These are phyloP conservation scores for Idaea aversata DNA, from an alignment of 2,888 invertebrate genomes.

Conservation along the genomic window DNA sequence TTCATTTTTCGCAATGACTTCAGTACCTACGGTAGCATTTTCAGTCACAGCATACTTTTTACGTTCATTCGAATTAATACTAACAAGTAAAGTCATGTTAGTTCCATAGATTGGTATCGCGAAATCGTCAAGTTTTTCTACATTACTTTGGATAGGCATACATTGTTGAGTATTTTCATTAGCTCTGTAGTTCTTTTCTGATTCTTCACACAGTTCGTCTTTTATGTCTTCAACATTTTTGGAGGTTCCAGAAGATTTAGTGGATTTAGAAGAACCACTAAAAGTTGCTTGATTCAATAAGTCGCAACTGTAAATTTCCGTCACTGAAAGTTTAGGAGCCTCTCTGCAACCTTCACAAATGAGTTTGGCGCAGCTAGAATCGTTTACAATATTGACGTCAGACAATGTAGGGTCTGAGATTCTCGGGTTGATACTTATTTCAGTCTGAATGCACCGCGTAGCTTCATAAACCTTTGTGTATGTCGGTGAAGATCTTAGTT, in stretches of 20 bases:
- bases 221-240: slow-evolving; percentile 16
- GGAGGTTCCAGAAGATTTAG: slow-evolving; percentile 23
- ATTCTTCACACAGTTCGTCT: slow-evolving; percentile 8
- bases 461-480: slow-evolving; percentile 42
- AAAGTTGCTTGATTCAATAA: slow-evolving; percentile 7
- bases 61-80: slow-evolving; percentile 36
- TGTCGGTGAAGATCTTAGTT: slow-evolving; percentile 15
- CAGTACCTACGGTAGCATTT: slow-evolving; percentile 40
- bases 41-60: slow-evolving; percentile 17
- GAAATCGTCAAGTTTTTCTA: slow-evolving; percentile 39
- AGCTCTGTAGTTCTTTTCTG: slow-evolving; percentile 14
- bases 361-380: slow-evolving; percentile 46
- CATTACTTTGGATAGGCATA: slow-evolving; percentile 20
- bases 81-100: slow-evolving; percentile 65
- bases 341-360: slow-evolving; percentile 48
- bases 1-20: slow-evolving; percentile 35
- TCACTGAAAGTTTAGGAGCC: slow-evolving; percentile 29
- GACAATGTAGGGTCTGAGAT: slow-evolving; percentile 62
- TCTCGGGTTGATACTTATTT: slow-evolving; percentile 68
- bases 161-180: slow-evolving; percentile 12
- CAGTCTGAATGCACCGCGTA: slow-evolving; percentile 65
- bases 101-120: slow-evolving; percentile 68
- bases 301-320: slow-evolving; percentile 18
- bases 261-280: slow-evolving; percentile 1
- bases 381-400: slow-evolving; percentile 57